Evolutionary conservation across 2,113 vertebrate genomes (phyloP), one percentile per base, ranked within the genome.

Genomic region (Microcebus lehilahytsara): DNA sequence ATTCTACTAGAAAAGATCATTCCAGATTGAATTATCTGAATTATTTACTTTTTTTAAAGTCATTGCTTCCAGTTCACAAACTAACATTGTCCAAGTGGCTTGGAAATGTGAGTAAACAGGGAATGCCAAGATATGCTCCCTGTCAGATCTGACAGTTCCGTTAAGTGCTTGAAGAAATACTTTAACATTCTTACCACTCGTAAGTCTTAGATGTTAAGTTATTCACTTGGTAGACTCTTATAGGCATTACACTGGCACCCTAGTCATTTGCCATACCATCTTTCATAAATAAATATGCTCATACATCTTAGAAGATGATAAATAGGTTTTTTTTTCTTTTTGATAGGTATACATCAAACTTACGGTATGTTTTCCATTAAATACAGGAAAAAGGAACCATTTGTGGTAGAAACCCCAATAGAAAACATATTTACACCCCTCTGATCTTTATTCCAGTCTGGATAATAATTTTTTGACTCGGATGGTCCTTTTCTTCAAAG

Each of bases 371-470:
- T 98, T 98, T 96, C 77, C 89, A 89, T 98, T 98, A 98, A 98
- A 96, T 93, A 93, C 96, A 96, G 96, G 93, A 98, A 98, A 91
- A 27, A 0, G 94, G 97, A 98, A 85, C 71, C 71, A 96, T 97
- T 98, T 98, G 94, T 98, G 93, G 85, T 74, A 89, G 96, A 97
- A 96, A 96, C 96, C 90, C 42, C 96, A 97, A 97, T 94, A 90
- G 92, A 89, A 98, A 98, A 98, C 95, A 98, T 97, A 98, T 98
- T 98, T 98, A 46, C 40, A 42, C 34, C 32, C 86, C 95, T 98
- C 97, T 98, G 94, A 89, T 97, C 94, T 98, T 85, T 84, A 72
- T 34, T 97, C 40, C 72, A 96, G 87, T 77, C 93, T 96, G 88
- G 40, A 97, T 98, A 93, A 81, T 93, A 96, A 95, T 85, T 94